phyloP scores from a whole-genome alignment of 1,140 invertebrate species.

The Amphibalanus amphitrite region DNA sequence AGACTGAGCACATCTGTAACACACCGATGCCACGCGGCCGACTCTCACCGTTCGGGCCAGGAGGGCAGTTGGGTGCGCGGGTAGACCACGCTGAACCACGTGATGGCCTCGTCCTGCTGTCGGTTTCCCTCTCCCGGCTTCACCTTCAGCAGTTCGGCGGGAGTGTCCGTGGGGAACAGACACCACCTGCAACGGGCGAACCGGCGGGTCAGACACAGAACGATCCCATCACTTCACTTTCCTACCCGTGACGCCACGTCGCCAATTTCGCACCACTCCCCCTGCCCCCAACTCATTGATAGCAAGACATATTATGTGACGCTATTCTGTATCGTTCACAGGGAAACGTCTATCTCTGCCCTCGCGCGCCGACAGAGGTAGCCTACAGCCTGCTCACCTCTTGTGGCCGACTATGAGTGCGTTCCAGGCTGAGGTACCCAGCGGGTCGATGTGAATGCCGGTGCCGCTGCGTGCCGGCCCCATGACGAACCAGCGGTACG shows the following conservation, averaged over 20 bases:
- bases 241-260: no score
- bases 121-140: conserved; percentile 74
- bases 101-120: conserved; percentile 92
- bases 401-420: conserved; percentile 89
- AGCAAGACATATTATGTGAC: no score
- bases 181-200: no score
- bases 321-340: no score
- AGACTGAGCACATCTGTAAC: no score
- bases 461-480: conserved; percentile 91
- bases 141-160: conserved; percentile 86
- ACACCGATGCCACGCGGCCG: no score
- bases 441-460: conserved; percentile 96
- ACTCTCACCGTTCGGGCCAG: conserved; percentile 83
- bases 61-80: conserved; percentile 71
- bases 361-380: no score
- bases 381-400: conserved; percentile 46
- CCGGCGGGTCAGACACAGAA: no score
- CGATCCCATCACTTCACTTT: no score
- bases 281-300: no score
- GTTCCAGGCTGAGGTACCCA: conserved; percentile 99
- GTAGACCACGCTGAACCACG: conserved; percentile 95
- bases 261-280: no score
- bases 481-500: conserved; percentile 98
- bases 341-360: no score
- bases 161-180: conserved; percentile 90